Evolutionary conservation across 2,888 invertebrate genomes (phyloP).

Genomic region (Stegana nigrithorax): DNA sequence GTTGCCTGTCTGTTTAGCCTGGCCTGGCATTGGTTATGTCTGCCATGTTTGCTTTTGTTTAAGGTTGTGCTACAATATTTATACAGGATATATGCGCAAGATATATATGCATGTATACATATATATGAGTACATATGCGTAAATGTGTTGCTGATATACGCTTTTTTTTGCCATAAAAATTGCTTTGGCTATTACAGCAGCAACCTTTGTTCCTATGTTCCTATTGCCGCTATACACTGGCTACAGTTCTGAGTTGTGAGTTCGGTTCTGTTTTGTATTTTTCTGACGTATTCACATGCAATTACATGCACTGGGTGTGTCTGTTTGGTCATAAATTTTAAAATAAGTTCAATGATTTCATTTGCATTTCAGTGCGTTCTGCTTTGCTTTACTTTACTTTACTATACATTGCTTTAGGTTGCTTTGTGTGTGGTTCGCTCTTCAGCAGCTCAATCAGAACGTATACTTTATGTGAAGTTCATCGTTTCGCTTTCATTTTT

Average conservation of each 20-base stretch:
- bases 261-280: background rate
- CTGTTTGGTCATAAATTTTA: slow-evolving; percentile 10
- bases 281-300: background rate
- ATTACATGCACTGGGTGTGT: slow-evolving; percentile 6
- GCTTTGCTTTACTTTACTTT: no score
- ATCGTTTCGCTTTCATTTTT: background rate
- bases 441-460: background rate
- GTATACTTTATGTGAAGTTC: background rate
- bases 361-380: background rate
- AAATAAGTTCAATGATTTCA: slow-evolving; percentile 13
- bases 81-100: background rate
- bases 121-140: background rate
- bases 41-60: background rate
- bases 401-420: background rate
- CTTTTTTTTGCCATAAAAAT: background rate
- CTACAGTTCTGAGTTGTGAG: no score
- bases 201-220: background rate
- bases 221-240: no score
- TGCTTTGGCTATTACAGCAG: background rate
- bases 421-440: no score
- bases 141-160: background rate
- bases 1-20: background rate
- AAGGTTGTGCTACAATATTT: slow-evolving; percentile 7
- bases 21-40: background rate
- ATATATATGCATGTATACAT: no score